Evolutionary conservation across 53 echinoderm and acorn worm genomes (phyloP).

Genomic region (Astropecten irregularis): DNA sequence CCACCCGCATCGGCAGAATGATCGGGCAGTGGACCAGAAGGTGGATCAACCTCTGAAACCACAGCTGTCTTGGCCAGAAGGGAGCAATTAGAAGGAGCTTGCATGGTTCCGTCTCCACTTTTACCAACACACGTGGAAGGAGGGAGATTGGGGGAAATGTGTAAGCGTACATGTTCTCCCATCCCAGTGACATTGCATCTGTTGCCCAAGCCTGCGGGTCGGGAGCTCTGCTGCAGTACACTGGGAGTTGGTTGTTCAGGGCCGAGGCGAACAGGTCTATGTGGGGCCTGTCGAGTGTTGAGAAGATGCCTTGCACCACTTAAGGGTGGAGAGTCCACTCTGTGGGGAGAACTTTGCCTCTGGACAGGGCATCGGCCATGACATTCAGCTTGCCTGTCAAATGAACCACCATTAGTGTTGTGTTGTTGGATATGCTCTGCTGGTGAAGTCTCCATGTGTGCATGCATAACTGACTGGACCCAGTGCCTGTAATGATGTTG

Average conservation of each 20-base stretch:
- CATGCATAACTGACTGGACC: too few species aligned
- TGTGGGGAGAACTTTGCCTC: not conserved
- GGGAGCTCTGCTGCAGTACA: not conserved
- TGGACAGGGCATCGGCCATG: not conserved
- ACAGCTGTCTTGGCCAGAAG: constrained; percentile 2
- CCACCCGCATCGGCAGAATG: not conserved
- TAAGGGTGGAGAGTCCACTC: not conserved
- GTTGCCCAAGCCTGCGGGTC: not conserved
- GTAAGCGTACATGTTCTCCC: not conserved
- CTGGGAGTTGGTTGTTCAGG: not conserved
- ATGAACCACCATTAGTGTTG: too few species aligned
- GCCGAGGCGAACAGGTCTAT: not conserved
- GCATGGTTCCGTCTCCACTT: not conserved
- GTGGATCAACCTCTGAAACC: not conserved
- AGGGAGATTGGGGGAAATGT: constrained; percentile 6
- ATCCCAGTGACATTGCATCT: not conserved
- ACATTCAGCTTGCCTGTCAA: too few species aligned
- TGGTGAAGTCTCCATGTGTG: too few species aligned
- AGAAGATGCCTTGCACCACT: not conserved
- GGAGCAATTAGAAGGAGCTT: constrained; percentile 27
- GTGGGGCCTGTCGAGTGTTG: not conserved
- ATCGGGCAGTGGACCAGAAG: not conserved
- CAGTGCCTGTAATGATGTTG: too few species aligned
- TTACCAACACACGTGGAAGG: not conserved
- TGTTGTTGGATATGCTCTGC: too few species aligned